Evolutionary conservation across 1,140 invertebrate species (phyloP).

Genomic region (Trialeurodes vaporariorum): DNA sequence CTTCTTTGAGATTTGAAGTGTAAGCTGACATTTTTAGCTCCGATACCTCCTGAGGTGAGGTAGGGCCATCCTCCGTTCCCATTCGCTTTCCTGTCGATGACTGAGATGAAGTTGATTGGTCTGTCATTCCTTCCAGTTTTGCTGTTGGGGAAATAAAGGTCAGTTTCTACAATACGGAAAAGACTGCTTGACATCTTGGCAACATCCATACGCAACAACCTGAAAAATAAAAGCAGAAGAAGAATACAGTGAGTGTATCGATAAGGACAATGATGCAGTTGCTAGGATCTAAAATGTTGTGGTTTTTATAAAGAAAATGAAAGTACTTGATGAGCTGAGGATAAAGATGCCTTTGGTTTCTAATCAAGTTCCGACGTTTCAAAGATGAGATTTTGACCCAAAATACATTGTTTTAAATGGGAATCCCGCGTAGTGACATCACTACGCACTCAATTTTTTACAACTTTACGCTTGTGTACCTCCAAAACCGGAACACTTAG

Average conservation of each 20-base stretch:
- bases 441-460: no score
- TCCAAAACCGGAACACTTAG: no score
- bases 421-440: no score
- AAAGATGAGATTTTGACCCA: no score
- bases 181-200: not conserved
- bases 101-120: constrained; percentile 11
- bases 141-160: not conserved
- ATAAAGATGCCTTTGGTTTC: no score
- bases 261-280: no score
- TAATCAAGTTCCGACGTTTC: no score
- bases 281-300: no score
- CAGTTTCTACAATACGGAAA: not conserved
- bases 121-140: not conserved
- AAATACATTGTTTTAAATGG: no score
- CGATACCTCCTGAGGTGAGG: constrained; percentile 14
- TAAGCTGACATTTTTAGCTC: constrained; percentile 13
- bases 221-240: not conserved
- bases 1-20: constrained; percentile 18
- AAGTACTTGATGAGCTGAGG: no score
- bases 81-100: constrained; percentile 11
- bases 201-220: not conserved
- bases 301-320: no score
- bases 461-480: no score
- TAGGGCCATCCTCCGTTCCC: constrained; percentile 16
- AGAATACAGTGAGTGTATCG: not conserved